phyloP scores from a whole-genome alignment of 1,140 invertebrate species.

The Caenorhabditis remanei region DNA sequence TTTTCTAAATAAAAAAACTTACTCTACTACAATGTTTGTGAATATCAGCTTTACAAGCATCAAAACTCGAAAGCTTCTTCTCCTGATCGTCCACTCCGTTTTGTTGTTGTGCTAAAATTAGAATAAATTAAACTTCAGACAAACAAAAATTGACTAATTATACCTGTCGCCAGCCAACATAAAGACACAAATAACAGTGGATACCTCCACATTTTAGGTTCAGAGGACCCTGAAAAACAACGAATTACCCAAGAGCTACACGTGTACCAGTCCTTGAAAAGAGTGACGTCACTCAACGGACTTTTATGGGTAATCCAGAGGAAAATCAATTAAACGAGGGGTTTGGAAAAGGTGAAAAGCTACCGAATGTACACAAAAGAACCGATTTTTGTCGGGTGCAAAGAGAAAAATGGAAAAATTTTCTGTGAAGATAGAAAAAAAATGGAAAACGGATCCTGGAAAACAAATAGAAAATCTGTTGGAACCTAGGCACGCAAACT shows the following conservation, averaged over 20 bases:
- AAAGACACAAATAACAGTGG: constrained; percentile 3
- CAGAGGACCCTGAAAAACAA: constrained; percentile 14
- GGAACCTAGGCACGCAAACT: constrained; percentile 17
- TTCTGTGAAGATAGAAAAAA: not conserved
- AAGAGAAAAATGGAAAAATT: not conserved
- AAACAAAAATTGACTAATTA: not conserved
- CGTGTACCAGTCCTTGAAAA: not conserved
- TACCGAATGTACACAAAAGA: not conserved
- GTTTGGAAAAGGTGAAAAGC: not conserved
- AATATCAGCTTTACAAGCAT: constrained; percentile 68
- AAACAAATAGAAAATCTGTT: constrained; percentile 36
- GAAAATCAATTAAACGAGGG: not conserved
- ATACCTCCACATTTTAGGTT: constrained; percentile 26
- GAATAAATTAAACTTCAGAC: not conserved
- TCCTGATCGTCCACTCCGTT: not conserved
- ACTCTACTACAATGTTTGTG: constrained; percentile 68
- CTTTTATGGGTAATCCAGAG: not conserved
- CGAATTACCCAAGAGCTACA: not conserved
- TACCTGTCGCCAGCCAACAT: constrained; percentile 27
- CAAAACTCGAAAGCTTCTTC: constrained; percentile 48
- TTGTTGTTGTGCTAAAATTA: constrained; percentile 23
- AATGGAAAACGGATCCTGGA: constrained; percentile 7
- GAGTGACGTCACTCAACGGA: not conserved
- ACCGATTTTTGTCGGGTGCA: not conserved
- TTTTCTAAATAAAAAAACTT: constrained; percentile 36